Percentiles rank a stretch among this genome's conserved stretches.
phyloP scores from a whole-genome alignment of 2,888 invertebrate genomes.

The Drosophila putrida region DNA sequence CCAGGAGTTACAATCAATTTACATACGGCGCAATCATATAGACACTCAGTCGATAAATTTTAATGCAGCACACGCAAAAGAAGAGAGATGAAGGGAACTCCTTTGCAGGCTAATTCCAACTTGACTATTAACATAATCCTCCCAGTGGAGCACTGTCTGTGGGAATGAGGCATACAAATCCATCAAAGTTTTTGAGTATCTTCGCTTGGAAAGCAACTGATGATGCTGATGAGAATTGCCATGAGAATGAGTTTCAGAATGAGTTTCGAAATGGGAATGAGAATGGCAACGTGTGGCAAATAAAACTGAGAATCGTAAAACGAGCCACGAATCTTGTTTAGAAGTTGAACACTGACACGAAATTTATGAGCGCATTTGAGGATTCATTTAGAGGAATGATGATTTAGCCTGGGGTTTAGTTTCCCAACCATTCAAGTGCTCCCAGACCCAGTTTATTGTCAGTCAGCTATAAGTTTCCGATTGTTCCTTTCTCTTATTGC shows the following conservation, averaged over 20 bases:
- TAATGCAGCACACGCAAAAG: conserved; percentile 59
- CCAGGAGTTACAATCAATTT: conserved; percentile 60
- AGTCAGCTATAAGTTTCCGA: conserved; percentile 31
- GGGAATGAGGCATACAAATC: conserved; percentile 45
- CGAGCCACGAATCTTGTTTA: conserved; percentile 51
- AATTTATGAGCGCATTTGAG: conserved; percentile 59
- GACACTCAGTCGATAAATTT: conserved; percentile 67
- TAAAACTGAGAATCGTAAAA: conserved; percentile 66
- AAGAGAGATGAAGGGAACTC: conserved; percentile 17
- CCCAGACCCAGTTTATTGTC: conserved; percentile 21
- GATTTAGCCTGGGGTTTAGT: conserved; percentile 36
- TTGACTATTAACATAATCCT: conserved; percentile 65
- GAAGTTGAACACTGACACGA: conserved; percentile 49
- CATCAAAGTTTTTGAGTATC: conserved; percentile 65
- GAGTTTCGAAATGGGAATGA: conserved; percentile 18
- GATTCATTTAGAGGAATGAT: conserved; percentile 51
- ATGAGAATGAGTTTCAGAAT: conserved; percentile 29
- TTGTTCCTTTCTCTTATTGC: conserved; percentile 1
- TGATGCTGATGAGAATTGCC: conserved; percentile 42
- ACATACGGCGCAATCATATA: conserved; percentile 57
- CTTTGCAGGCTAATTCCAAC: conserved; percentile 60
- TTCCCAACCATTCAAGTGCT: conserved; percentile 11
- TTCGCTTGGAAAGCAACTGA: conserved; percentile 31
- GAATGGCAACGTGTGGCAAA: conserved; percentile 62
- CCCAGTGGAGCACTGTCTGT: conserved; percentile 12